phyloP scores from a whole-genome alignment of 2,888 invertebrate species.

The Scaptomyza tumidula region DNA sequence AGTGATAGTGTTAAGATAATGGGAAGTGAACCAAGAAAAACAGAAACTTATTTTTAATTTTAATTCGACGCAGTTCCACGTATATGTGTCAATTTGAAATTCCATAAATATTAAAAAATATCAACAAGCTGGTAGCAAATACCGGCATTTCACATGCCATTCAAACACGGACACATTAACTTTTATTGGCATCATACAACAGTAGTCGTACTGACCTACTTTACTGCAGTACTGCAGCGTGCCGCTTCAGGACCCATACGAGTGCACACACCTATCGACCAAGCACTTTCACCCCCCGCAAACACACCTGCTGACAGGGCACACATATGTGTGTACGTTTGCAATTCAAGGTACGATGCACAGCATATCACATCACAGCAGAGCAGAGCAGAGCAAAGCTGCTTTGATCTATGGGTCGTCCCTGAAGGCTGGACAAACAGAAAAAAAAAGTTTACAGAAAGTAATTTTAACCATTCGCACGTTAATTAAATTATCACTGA shows the following conservation, averaged over 20 bases:
- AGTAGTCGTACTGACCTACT: constrained; percentile 63
- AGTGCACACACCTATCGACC: constrained; percentile 9
- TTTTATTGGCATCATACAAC: constrained; percentile 74
- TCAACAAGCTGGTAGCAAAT: constrained; percentile 66
- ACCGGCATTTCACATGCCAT: constrained; percentile 48
- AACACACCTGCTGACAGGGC: constrained; percentile 58
- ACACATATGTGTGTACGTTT: constrained; percentile 38
- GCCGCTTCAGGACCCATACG: constrained; percentile 25
- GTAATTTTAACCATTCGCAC: constrained; percentile 66
- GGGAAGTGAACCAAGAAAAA: background rate
- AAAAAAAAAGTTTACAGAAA: constrained; percentile 58
- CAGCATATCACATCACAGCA: constrained; percentile 34
- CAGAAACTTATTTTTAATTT: constrained; percentile 19
- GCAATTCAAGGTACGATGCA: constrained; percentile 22
- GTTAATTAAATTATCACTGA: constrained; percentile 74
- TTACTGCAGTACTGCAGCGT: constrained; percentile 48
- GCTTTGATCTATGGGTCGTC: constrained; percentile 69
- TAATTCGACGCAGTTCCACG: constrained; percentile 29
- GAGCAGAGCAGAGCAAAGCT: constrained; percentile 32
- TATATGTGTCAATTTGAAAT: constrained; percentile 73
- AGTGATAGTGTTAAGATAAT: background rate
- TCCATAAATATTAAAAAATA: constrained; percentile 78
- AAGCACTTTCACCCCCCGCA: constrained; percentile 8
- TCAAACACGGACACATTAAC: constrained; percentile 65
- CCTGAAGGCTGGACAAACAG: constrained; percentile 49